Evolutionary conservation across 2,113 vertebrate species (phyloP), one percentile per base, ranked within the genome.

Genomic region (Ivindomyrus marchei): DNA sequence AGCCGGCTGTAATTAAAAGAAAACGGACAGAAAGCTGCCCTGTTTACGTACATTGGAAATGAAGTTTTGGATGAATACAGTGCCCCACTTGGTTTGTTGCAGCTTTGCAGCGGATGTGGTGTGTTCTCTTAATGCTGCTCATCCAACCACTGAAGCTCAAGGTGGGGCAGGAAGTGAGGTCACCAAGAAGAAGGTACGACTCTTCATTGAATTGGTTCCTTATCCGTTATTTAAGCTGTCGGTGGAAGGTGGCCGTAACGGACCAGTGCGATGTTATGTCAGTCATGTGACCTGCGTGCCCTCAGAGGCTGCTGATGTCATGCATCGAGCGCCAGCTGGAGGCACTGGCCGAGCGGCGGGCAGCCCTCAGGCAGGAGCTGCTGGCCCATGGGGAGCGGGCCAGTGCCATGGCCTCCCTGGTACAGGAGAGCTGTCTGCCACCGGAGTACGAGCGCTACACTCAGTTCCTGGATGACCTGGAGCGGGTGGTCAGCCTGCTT

Each of bases 401-500:
- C 0, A 70, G 90, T 17, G 92, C 93, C 5, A 93, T 98, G 91
- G 93, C 97, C 93, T 93, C 91, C 0, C 45, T 90, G 10, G 95
- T 99, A 13, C 53, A 53, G 4, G 94, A 92, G 0, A 36, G 93
- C 36, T 99, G 98, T 93, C 91, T 93, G 2, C 95, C 97, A 0
- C 93, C 95, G 0, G 98, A 99, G 90, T 93, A 96, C 1, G 96
- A 99, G 93, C 94, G 97, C 21, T 99, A 98, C 95, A 46, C 90
- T 88, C 95, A 97, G 91, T 99, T 99, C 94, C 95, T 98, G 0
- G 97, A 95, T 0, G 98, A 99, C 94, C 93, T 99, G 92, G 97
- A 99, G 94, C 96, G 97, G 5, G 98, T 99, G 17, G 94, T 99
- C 56, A 98, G 93, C 93, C 97, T 99, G 91, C 89, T 99, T 92